Base-by-base conservation (phyloP, 2,113 vertebrate genomes). In the Madoqua kirkii region DNA sequence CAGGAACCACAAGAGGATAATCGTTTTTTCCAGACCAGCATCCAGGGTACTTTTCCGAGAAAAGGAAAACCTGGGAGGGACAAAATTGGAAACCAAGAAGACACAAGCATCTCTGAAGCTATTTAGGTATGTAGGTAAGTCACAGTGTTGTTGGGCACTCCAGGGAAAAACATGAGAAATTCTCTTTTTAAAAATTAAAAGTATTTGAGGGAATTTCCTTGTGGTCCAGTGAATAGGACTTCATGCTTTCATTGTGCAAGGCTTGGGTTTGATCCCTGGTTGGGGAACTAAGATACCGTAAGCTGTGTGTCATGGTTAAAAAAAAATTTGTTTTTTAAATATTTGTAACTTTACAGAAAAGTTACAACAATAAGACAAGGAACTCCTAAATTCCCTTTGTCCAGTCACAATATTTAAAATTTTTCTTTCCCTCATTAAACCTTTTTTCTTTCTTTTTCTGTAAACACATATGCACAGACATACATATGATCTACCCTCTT, bases 51-150 rank as follows among this genome's bases (percentile, higher is more conserved):
- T 83, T 81, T 62, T 94, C 50, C 83, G 59, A 55, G 36, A 76
- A 67, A 82, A 83, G 54, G 29, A 74, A 86, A 93, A 21, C 91
- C 94, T 92, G 86, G 95, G 67, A 94, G 88, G 86, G 16, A 93
- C 93, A 50, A 94, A 87, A 36, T 50, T 96, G 67, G 83, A 79
- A 11, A 95, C 55, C 6, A 52, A 62, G 50, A 96, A 36, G 48
- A 94, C 21, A 45, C 81, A 48, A 87, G 87, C 43, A 3, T 48
- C 17, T 88, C 84, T 90, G 59, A 96, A 93, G 78, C 48, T 95
- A 40, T 57, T 71, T 86, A 89, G 89, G 90, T 91, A 45, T 91
- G 21, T 64, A 89, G 96, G 98, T 98, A 97, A 97, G 98, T 88
- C 60, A 91, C 16, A 45, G 31, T 40, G 25, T 81, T 50, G 29